Evolutionary conservation across 2,888 invertebrate species (phyloP).

Genomic region (Uropetala carovei): DNA sequence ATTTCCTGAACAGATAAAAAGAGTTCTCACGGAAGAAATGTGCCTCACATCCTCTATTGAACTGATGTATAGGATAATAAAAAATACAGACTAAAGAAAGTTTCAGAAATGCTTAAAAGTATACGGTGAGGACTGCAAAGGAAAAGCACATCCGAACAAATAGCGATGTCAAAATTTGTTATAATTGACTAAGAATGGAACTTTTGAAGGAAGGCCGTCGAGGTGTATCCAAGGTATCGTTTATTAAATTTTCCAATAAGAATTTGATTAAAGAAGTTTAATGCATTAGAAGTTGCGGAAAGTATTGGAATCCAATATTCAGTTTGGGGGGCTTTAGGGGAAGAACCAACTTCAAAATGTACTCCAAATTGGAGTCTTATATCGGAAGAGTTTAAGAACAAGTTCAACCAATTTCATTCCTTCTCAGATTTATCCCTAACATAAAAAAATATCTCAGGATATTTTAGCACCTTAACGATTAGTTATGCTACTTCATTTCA

Average conservation of each 20-base stretch:
- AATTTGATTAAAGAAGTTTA: slow-evolving; percentile 51
- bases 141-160: background rate
- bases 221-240: slow-evolving; percentile 1
- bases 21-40: too few relatives aligned
- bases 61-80: too few relatives aligned
- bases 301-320: slow-evolving; percentile 40
- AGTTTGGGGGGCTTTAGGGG: background rate
- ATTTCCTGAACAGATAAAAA: too few relatives aligned
- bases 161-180: background rate
- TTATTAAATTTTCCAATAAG: slow-evolving; percentile 46
- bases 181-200: background rate
- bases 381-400: background rate
- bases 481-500: too few relatives aligned
- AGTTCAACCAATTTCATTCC: background rate
- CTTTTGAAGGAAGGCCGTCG: background rate
- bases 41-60: too few relatives aligned
- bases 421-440: background rate
- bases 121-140: too few relatives aligned
- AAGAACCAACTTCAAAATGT: background rate
- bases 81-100: too few relatives aligned
- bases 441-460: too few relatives aligned
- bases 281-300: background rate
- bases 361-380: slow-evolving; percentile 17
- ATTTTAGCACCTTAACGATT: too few relatives aligned
- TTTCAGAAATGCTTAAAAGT: too few relatives aligned